Evolutionary conservation across 2,797 vertebrate genomes (phyloP), one percentile per base, ranked within the genome.

Genomic region (Tolypeutes matacus): DNA sequence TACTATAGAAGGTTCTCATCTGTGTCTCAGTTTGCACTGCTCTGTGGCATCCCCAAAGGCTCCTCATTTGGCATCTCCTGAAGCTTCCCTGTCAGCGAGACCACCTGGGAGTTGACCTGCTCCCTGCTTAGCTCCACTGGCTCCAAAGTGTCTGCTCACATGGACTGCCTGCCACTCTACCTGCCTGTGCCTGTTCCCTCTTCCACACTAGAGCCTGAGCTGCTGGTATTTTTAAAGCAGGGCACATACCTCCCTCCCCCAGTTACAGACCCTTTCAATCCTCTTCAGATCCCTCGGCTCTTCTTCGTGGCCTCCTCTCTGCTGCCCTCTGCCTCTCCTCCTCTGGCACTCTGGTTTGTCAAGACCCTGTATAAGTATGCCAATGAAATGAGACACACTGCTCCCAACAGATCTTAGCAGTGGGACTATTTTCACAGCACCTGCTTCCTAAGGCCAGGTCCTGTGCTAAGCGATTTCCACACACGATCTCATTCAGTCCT

Each of bases 71-170:
- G 53, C 62, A 0, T 11, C 39, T 2, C 21, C 53, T 0, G 11
- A 87, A 51, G 6, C 53, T 36, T 64, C 58, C 1, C 0, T 1
- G 46, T 46, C 18, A 0, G 86, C 11, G 9, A 46, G 21, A 7
- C 21, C 49, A 7, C 39, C 60, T 13, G 0, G 0, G 3, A 13
- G 39, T 7, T 6, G 1, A 34, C 25, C 34, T 7, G 10, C 25
- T 34, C 34, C 82, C 64, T 65, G 15, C 90, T 69, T 3, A n/a
- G 65, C 64, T 31, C 46, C 11, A 0, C 65, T 1, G 73, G 29
- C 11, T 23, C 3, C 0, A 56, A 56, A 67, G 29, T 2, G 12
- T 4, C 27, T 8, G 62, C 89, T 77, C 76, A 9, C 23, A 1
- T 18, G 15, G 2, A 46, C 7, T 7, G 7, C 42, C 34, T 7